phyloP scores from a whole-genome alignment of 2,113 vertebrate genomes.

The Nansenia antarctica region DNA sequence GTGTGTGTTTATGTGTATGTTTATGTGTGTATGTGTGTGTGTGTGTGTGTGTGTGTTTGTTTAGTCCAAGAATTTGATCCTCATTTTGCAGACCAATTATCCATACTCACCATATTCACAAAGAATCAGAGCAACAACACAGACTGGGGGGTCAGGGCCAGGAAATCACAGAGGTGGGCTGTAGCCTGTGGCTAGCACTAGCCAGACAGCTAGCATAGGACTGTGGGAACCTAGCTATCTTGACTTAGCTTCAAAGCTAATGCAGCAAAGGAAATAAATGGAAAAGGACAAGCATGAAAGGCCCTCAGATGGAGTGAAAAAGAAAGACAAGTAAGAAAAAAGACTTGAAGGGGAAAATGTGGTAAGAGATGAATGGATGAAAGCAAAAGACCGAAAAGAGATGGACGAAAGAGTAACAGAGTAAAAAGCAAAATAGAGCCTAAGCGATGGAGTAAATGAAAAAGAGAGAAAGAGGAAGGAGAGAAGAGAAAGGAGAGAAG shows the following conservation, averaged over 20 bases:
- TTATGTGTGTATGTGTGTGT: constrained; percentile 38
- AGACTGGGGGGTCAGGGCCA: constrained; percentile 29
- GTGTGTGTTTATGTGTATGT: constrained; percentile 55
- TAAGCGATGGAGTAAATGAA: neutral
- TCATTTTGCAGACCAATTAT: constrained; percentile 59
- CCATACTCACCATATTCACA: constrained; percentile 35
- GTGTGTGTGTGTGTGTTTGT: constrained; percentile 57
- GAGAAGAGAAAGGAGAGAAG: constrained; percentile 4
- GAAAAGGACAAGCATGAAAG: neutral
- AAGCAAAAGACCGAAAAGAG: no score
- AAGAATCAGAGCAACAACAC: constrained; percentile 28
- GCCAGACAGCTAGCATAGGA: neutral
- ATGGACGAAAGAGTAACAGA: no score
- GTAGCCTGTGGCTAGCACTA: constrained; percentile 17
- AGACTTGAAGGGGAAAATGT: neutral
- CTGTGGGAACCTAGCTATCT: neutral
- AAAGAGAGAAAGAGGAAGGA: neutral
- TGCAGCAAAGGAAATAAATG: neutral
- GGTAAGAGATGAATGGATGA: neutral
- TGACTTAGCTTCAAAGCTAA: neutral
- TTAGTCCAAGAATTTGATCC: constrained; percentile 45
- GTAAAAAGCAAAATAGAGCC: neutral
- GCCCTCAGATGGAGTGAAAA: neutral
- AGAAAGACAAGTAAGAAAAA: neutral
- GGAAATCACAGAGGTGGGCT: neutral